Conservation (phyloP, 2,113 vertebrate genomes). For the Dendrocopos noguchii region DNA sequence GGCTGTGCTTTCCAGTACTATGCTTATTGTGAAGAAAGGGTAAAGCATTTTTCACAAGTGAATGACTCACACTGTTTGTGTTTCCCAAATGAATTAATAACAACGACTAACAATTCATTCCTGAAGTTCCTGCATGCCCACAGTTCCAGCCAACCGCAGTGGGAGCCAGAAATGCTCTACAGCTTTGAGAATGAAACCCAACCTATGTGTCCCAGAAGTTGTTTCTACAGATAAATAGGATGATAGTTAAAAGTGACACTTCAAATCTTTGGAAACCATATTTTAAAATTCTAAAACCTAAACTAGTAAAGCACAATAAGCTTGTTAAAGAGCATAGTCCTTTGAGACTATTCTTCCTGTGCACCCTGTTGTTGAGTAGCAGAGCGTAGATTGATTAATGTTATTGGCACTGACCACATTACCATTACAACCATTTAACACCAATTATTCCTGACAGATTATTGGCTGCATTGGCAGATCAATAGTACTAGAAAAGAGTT, state of each 20-base stretch:
- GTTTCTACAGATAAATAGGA: background rate
- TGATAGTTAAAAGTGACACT: background rate
- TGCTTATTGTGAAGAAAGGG: background rate
- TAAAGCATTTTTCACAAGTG: slow-evolving; percentile 34
- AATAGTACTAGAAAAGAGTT: background rate
- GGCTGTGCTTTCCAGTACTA: background rate
- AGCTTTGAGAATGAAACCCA: slow-evolving; percentile 9
- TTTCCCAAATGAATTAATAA: slow-evolving; percentile 71
- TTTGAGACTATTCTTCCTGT: background rate
- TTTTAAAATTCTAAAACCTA: background rate
- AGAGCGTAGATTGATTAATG: background rate
- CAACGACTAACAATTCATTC: slow-evolving; percentile 67
- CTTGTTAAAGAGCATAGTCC: background rate
- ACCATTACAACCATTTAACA: background rate
- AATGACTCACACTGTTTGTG: slow-evolving; percentile 54
- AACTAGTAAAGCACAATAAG: background rate
- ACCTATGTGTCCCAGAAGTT: background rate
- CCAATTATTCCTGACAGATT: background rate
- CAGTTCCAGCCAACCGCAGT: background rate
- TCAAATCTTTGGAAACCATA: background rate
- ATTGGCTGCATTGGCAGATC: background rate
- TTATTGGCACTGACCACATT: background rate
- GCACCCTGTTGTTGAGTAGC: background rate
- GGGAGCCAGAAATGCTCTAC: background rate
- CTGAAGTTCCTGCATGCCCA: slow-evolving; percentile 55